Base-by-base conservation (phyloP, 2,797 vertebrate genomes). In the Sebastes kiyomatsui region DNA sequence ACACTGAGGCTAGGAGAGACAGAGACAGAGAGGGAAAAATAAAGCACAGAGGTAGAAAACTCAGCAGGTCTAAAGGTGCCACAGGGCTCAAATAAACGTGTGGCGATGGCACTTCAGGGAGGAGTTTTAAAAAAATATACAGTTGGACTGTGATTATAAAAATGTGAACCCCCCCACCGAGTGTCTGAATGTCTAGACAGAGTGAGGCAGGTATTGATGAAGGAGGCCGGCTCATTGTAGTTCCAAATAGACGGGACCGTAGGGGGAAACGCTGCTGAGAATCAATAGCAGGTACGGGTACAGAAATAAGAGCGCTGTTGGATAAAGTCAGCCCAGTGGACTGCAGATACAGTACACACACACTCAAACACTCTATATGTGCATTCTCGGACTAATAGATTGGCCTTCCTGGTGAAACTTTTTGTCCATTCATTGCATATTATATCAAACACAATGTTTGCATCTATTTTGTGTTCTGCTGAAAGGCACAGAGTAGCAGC, bases 131-230 rank as follows among this genome's bases (percentile, higher is more conserved):
- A 84, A 83, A 81, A 32, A 38, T 52, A 56, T 67, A 70, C 20
- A 55, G 71, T n/a, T 59, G 56, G 61, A 69, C 69, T 30, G 68
- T 70, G 73, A 86, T 77, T 85, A 80, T 18, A 75, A 66, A 56
- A 77, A 64, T 38, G 18, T 67, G 56, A 81, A 67, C 49, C 30
- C 54, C 62, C 54, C 62, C 55, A 56, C 75, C 30, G 52, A 64
- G 80, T 8, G 78, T 77, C 30, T 78, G 64, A 52, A 28, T 1
- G 76, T 86, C 82, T 78, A 72, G 79, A 87, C 82, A 8, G 71
- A 72, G 69, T 16, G 33, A 81, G 33, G 62, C 42, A 70, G 72
- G 77, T 74, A 80, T 56, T 59, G 77, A 78, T 72, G 67, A 60
- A 66, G 60, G 28, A 72, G 32, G 20, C 6, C 10, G 2, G 30